Evolutionary conservation across 2,797 vertebrate genomes (phyloP).

Genomic region (Halcyon leucocephala): DNA sequence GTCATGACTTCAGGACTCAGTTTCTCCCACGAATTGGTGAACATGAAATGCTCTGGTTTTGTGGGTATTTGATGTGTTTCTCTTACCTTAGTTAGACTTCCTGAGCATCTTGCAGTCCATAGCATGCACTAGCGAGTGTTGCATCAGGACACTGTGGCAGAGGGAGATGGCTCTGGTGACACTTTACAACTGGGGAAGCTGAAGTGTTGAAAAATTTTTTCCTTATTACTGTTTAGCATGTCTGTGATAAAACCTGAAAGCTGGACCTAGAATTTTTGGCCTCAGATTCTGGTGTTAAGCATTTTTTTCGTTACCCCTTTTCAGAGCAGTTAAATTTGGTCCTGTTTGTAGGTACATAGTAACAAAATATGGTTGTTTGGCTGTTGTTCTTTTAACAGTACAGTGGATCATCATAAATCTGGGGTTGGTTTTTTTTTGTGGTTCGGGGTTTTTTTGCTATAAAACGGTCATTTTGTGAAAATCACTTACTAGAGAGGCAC

Average conservation of each 20-base stretch:
- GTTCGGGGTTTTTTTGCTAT: not conserved
- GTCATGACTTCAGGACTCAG: not conserved
- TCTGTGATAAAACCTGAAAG: not conserved
- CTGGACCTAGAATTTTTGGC: not conserved
- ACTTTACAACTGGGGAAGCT: not conserved
- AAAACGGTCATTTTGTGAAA: not conserved
- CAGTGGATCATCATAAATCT: not conserved
- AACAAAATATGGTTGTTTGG: not conserved
- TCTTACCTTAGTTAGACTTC: not conserved
- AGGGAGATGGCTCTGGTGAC: not conserved
- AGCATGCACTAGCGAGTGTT: not conserved
- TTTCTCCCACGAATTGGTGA: not conserved
- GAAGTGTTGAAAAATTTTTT: not conserved
- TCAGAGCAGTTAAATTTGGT: not conserved
- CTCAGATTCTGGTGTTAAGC: not conserved
- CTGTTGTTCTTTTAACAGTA: not conserved
- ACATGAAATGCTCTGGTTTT: not conserved
- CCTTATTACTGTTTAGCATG: not conserved
- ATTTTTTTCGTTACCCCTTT: not conserved
- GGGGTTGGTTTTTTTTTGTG: not conserved
- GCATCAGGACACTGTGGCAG: not conserved
- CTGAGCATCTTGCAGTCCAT: not conserved
- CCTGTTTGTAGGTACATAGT: not conserved
- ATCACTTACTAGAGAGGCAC: not conserved
- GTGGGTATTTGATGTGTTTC: not conserved